Percentiles rank a stretch among this genome's conserved stretches.
Evolutionary conservation across 2,797 vertebrate species (phyloP).

Genomic region (Danio kyathit): DNA sequence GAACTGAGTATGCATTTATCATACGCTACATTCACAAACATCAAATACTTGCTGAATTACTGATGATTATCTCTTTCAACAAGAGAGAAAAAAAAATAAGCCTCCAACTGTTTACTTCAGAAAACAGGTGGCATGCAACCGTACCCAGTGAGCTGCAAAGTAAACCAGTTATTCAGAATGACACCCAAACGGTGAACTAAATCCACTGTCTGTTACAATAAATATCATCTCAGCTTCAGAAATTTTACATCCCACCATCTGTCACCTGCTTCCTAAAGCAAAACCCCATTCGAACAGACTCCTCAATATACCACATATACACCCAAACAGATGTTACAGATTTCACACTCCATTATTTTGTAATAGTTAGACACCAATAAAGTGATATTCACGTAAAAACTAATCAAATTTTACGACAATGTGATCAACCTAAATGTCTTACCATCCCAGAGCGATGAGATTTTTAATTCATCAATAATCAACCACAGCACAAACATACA

Average conservation of each 20-base stretch:
- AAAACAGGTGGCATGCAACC: not conserved
- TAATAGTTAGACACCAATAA: conserved; percentile 4
- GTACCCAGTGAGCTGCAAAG: not conserved
- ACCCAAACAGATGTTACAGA: conserved; percentile 5
- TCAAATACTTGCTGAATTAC: not conserved
- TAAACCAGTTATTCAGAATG: conserved; percentile 3
- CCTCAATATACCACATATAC: not conserved
- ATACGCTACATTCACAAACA: conserved; percentile 12
- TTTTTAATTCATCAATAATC: conserved; percentile 52
- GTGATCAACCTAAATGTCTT: conserved; percentile 49
- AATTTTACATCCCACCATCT: not conserved
- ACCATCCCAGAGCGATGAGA: not conserved
- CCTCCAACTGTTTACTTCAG: not conserved
- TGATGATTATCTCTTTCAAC: conserved; percentile 17
- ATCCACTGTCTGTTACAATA: conserved; percentile 15
- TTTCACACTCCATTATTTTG: conserved; percentile 4
- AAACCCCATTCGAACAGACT: conserved; percentile 1
- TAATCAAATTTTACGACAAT: conserved; percentile 51
- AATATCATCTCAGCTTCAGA: not conserved
- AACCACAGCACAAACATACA: conserved; percentile 32
- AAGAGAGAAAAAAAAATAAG: not conserved
- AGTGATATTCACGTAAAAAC: conserved; percentile 15
- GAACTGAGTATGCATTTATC: not conserved
- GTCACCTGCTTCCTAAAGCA: conserved; percentile 18
- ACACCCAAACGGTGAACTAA: not conserved